Conservation (phyloP, 2,113 vertebrate genomes). For the Opisthocomus hoazin region DNA sequence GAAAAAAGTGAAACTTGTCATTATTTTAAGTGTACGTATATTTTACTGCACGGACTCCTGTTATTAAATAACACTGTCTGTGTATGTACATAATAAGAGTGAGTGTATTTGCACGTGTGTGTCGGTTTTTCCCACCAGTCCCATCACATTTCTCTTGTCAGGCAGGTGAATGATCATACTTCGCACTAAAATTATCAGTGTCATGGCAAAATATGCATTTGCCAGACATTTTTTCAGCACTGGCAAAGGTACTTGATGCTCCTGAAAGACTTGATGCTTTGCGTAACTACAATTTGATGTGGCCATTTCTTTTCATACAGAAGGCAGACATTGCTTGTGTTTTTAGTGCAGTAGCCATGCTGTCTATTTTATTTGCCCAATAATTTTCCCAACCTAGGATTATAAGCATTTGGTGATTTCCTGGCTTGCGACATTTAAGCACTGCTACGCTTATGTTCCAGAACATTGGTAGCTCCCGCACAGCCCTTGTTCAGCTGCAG, state of each 20-base stretch:
- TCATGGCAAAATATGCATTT: background rate
- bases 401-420: background rate
- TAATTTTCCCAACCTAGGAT: background rate
- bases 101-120: background rate
- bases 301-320: background rate
- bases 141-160: background rate
- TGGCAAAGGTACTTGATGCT: background rate
- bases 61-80: background rate
- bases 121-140: background rate
- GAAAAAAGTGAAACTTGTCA: background rate
- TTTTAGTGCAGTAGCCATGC: background rate
- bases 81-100: background rate
- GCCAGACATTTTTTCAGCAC: background rate
- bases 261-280: background rate
- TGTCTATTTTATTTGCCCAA: background rate
- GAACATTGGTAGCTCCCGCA: background rate
- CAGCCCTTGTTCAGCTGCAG: background rate
- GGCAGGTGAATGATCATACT: background rate
- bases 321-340: background rate
- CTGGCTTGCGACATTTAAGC: background rate
- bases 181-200: background rate
- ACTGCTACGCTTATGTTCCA: background rate
- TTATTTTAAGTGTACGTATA: background rate
- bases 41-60: background rate
- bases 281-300: background rate